phyloP scores from a whole-genome alignment of 2,888 invertebrate genomes.

The Hyalella azteca region DNA sequence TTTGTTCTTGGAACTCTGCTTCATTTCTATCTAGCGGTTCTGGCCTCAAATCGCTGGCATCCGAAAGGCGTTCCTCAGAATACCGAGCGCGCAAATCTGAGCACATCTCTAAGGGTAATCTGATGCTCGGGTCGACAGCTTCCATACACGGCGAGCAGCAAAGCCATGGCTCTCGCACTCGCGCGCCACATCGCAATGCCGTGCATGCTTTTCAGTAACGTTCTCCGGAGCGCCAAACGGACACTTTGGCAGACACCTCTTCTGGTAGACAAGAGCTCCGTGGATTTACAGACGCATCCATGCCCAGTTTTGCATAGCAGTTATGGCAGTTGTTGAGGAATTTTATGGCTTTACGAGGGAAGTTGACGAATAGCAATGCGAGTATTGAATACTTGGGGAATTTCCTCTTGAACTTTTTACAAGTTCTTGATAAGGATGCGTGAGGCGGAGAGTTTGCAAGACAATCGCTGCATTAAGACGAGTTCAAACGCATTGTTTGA shows the following conservation, averaged over 20 bases:
- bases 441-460: neutral
- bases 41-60: conserved; percentile 28
- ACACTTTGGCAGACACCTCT: neutral
- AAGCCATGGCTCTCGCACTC: neutral
- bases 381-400: neutral
- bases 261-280: neutral
- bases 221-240: neutral
- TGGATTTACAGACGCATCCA: neutral
- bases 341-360: neutral
- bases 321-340: neutral
- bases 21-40: conserved; percentile 9
- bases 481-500: no score
- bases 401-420: neutral
- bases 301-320: neutral
- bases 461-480: neutral
- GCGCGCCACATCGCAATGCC: conserved; percentile 21
- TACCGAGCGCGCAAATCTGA: conserved; percentile 17
- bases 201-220: conserved; percentile 18
- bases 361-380: neutral
- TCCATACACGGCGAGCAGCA: conserved; percentile 8
- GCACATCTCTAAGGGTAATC: conserved; percentile 31
- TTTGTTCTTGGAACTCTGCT: conserved; percentile 7
- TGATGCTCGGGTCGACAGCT: conserved; percentile 33
- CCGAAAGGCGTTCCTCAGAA: conserved; percentile 32
- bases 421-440: neutral